Evolutionary conservation across 2,797 vertebrate species (phyloP).

Genomic region (Gobionotothen gibberifrons): DNA sequence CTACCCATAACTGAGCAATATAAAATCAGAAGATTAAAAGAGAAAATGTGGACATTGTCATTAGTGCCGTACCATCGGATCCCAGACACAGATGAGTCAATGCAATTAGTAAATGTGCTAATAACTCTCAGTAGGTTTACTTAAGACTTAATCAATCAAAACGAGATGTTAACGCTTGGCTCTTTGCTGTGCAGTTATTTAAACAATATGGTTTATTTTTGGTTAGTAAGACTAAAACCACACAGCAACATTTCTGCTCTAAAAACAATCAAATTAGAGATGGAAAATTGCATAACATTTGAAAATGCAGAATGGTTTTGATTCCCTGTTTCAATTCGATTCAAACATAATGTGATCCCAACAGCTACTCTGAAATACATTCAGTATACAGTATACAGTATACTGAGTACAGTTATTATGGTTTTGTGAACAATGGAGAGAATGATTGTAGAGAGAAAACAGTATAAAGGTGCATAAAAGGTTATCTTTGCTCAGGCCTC

Average conservation of each 20-base stretch:
- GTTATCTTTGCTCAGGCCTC: conserved; percentile 39
- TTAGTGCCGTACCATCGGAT: background rate
- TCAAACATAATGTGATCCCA: conserved; percentile 12
- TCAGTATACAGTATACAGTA: no score
- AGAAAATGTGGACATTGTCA: background rate
- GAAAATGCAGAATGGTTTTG: conserved; percentile 35
- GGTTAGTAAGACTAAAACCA: conserved; percentile 17
- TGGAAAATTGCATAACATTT: conserved; percentile 38
- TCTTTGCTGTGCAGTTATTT: background rate
- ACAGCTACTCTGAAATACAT: conserved; percentile 21
- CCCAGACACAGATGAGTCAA: background rate
- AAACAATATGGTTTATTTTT: conserved; percentile 4
- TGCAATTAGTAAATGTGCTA: conserved; percentile 4
- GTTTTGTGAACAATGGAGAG: conserved; percentile 25
- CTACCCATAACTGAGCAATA: background rate
- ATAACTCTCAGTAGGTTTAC: background rate
- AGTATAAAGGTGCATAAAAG: conserved; percentile 61
- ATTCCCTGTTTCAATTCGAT: conserved; percentile 6
- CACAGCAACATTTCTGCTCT: conserved; percentile 13
- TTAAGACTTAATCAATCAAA: background rate
- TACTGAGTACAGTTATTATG: conserved; percentile 29
- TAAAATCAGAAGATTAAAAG: conserved; percentile 6
- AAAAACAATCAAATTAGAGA: conserved; percentile 35
- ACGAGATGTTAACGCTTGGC: background rate
- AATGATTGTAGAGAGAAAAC: conserved; percentile 37